Evolutionary conservation across 2,888 invertebrate species (phyloP), one percentile per base, ranked within the genome.

Genomic region (Maniola hyperantus): DNA sequence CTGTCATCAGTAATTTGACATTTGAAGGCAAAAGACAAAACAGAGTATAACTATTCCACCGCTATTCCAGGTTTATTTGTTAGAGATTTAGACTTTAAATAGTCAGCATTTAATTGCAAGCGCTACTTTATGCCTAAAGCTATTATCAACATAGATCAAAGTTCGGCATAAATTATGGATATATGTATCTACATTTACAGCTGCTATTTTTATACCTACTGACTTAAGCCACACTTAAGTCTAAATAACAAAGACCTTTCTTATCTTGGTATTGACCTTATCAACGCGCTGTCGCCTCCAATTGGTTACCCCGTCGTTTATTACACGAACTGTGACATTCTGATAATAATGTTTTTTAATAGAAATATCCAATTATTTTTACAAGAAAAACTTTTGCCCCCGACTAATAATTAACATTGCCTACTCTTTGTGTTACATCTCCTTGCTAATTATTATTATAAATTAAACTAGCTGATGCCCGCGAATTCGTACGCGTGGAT

Each of bases 221-320:
- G 36, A 15, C 8, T 55, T 15, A 13, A 42, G 20, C 4, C 39
- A 13, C 7, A 61, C 34, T 61, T 20, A n/a, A 39, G 48, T 50
- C 36, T 50, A 36, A 50, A 50, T 51, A 61, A 36, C 61, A 39
- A 13, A 51, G 61, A 51, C 50, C 36, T 20, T 20, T 51, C 13
- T 61, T 61, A 61, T 61, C 61, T 61, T n/a, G 50, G 46, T 61
- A 50, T 50, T 61, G 61, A 61, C 61, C 50, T 61, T 61, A 51
- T 61, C 50, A 20, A 51, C 46, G 48, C 46, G 61, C 61, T 61
- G 61, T 61, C 61, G 51, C 36, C 36, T 61, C 50, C 13, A 61
- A 51, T 61, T 51, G 39, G 39, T 51, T 51, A 18, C 18, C 13
- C 34, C 18, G 39, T 60, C 36, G 26, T 18, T 39, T 61, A 20